Evolutionary conservation across 2,113 vertebrate species (phyloP), one percentile per base, ranked within the genome.

Genomic region (Macaca mulatta): DNA sequence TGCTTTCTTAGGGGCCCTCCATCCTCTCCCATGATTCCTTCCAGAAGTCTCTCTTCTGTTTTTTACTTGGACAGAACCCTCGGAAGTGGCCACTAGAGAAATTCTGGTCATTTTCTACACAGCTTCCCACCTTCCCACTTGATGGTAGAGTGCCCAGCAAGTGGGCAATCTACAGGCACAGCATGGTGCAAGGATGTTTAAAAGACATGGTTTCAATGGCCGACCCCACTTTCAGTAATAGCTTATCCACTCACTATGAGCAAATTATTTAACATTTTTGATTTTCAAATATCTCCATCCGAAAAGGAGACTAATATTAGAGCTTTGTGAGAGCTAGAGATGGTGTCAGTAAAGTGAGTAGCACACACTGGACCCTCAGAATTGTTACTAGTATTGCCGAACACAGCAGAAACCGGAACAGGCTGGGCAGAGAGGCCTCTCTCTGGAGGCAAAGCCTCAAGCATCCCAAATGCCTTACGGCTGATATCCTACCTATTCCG

Each of bases 281-380:
- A 90, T 83, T 83, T 96, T 80, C 77, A 69, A 7, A 88, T 88
- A 90, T 48, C 45, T 84, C 80, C 86, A 18, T 94, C 69, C 50
- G 35, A 43, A 50, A 83, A 90, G 40, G 70, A 6, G 52, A 8
- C 52, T 40, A 25, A 79, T 52, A 25, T 35, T 22, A 45, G 52
- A 61, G 75, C 40, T 50, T 57, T 87, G 27, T 75, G 69, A 93
- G 59, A 93, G 61, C 89, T 9, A 22, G 57, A 61, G n/a, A 81
- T 55, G 67, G 61, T 48, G 25, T 38, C 3, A 0, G 35, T 64
- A n/a, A 59, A 43, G 52, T 79, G 17, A 74, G 48, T 11, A 10
- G 80, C n/a, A 25, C 40, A 25, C 45, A 23, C 50, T 27, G 38
- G 43, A 57, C 0, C 5, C 67, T 82, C 32, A 13, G 45, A 72